Evolutionary conservation across 2,888 invertebrate species (phyloP), one percentile per base, ranked within the genome.

Genomic region (Ganaspis brasiliensis): DNA sequence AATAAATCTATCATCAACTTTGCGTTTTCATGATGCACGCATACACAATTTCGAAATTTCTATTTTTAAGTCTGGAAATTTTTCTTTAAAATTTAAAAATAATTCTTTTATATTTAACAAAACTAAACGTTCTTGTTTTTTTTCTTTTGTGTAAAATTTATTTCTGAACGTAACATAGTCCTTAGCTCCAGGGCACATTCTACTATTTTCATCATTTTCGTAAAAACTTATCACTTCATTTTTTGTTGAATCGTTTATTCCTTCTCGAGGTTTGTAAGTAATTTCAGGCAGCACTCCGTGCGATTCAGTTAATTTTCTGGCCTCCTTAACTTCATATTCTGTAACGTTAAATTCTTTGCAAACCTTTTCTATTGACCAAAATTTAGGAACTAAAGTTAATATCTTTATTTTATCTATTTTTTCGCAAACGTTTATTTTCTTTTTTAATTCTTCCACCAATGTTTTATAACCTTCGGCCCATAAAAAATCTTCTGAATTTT

Each of bases 221-320:
- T 59, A 59, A 59, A 59, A 59, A 59, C 9, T 9, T 52, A 73
- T 37, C 12, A 76, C 57, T 24, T 73, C 26, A 40, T 37, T 16
- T 26, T 73, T 59, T 6, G 9, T 10, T 9, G 59, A 59, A 26
- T 26, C 59, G 8, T 59, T 24, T 59, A 59, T 24, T 24, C 59
- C 59, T 59, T 59, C 59, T 24, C 24, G 26, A 59, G 24, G 24
- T 59, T 16, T n/a, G 26, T 59, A 59, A 35, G 40, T 40, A 9
- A 8, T 5, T 40, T 40, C 40, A 5, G 40, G 40, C 12, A 40
- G 12, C 10, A 40, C 40, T 40, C 40, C 40, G 10, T 72, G 24
- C 14, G 56, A 56, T 21, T 56, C 56, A 1, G 56, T 56, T 56
- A 56, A 56, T 16, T 56, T 56, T n/a, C 16, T 19, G 1, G 56